Conservation (phyloP, 2,113 vertebrate genomes). For the Trematocara stigmaticum region DNA sequence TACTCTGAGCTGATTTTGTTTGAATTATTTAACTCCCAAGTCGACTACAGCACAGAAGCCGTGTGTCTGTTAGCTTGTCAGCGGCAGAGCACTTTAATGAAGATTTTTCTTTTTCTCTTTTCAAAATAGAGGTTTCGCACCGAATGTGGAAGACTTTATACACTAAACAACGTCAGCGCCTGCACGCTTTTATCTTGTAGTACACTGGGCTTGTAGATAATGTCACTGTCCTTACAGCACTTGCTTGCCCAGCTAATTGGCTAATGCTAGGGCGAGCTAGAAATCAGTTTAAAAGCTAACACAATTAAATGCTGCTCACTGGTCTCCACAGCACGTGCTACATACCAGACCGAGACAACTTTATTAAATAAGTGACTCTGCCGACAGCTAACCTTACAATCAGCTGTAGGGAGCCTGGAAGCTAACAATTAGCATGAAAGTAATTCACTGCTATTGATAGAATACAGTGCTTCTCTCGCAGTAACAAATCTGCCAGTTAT, state of each 20-base stretch:
- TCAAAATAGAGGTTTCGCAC: not conserved
- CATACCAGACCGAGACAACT: not conserved
- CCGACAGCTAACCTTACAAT: not conserved
- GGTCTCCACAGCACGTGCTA: not conserved
- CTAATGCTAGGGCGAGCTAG: not conserved
- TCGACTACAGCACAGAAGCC: not conserved
- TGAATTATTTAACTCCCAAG: not conserved
- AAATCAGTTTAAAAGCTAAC: not conserved
- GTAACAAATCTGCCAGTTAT: not conserved
- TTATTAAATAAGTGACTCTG: not conserved
- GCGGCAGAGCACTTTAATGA: not conserved
- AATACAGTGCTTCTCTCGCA: not conserved
- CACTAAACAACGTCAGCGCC: not conserved
- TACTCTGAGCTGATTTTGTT: not conserved
- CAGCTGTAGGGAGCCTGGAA: not conserved
- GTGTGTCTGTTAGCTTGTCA: not conserved
- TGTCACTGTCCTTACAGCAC: not conserved
- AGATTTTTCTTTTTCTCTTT: not conserved
- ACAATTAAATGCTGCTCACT: not conserved
- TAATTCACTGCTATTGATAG: not conserved
- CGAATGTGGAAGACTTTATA: not conserved
- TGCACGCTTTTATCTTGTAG: not conserved
- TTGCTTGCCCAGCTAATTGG: slow-evolving; percentile 7
- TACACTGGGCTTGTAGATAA: not conserved
- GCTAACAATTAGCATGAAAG: not conserved